Evolutionary conservation across 2,888 invertebrate species (phyloP).

Genomic region (Erebia aethiops): DNA sequence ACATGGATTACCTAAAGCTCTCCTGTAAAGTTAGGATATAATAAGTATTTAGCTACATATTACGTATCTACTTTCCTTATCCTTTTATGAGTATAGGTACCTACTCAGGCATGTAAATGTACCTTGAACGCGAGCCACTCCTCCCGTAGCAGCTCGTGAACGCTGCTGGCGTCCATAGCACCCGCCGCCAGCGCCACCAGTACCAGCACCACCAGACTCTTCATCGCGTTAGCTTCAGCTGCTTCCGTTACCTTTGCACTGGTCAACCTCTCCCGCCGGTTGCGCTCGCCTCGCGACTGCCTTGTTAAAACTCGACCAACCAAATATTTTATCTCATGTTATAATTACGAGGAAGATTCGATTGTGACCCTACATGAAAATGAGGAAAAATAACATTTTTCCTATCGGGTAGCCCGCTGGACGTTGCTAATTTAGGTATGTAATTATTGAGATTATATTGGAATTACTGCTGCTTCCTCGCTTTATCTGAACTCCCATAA

Average conservation of each 20-base stretch:
- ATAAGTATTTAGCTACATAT: too few relatives aligned
- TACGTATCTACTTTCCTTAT: too few relatives aligned
- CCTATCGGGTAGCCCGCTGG: not conserved
- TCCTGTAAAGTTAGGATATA: too few relatives aligned
- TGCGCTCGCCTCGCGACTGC: not conserved
- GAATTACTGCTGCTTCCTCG: not conserved
- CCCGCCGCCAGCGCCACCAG: constrained; percentile 74
- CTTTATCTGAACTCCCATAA: not conserved
- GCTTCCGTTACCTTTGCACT: too few relatives aligned
- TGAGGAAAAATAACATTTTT: not conserved
- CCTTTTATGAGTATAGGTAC: too few relatives aligned
- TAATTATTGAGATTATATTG: not conserved
- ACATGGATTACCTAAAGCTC: too few relatives aligned
- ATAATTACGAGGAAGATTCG: not conserved
- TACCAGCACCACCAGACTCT: constrained; percentile 54
- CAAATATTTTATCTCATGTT: not conserved
- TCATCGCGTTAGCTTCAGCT: constrained; percentile 52
- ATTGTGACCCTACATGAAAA: not conserved
- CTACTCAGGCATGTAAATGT: constrained; percentile 34
- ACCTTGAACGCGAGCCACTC: constrained; percentile 92
- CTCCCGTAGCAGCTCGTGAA: constrained; percentile 87
- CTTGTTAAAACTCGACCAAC: not conserved
- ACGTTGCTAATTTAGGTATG: not conserved
- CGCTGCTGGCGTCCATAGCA: constrained; percentile 84
- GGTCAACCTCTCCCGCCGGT: not conserved